These are phyloP conservation scores for Manduca sexta DNA, from an alignment of 1,140 invertebrate genomes.

Conservation along the genomic window DNA sequence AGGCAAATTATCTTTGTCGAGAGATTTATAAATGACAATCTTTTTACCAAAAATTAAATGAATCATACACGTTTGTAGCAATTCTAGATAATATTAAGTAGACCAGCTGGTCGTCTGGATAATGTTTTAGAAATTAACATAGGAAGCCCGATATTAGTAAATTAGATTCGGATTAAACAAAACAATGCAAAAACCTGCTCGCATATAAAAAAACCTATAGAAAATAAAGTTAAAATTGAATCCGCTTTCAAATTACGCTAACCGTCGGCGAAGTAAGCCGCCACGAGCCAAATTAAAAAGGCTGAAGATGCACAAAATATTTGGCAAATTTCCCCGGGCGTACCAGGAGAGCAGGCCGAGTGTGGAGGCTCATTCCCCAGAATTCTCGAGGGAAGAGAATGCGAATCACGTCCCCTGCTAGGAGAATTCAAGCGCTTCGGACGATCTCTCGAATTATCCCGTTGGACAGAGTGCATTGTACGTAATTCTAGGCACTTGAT, in stretches of 20 bases:
- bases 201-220: background rate
- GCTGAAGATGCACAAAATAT: conserved; percentile 23
- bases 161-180: too few species aligned
- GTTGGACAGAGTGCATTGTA: conserved; percentile 7
- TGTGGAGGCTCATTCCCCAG: conserved; percentile 21
- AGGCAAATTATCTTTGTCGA: too few species aligned
- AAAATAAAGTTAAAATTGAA: background rate
- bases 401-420: conserved; percentile 29
- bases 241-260: background rate
- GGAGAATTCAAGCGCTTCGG: conserved; percentile 19
- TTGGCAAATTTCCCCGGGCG: conserved; percentile 27
- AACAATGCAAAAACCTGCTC: background rate
- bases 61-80: too few species aligned
- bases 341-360: conserved; percentile 11
- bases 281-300: conserved; percentile 21
- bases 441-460: conserved; percentile 30
- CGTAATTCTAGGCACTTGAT: too few species aligned
- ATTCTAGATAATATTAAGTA: too few species aligned
- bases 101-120: too few species aligned
- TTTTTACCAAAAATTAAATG: too few species aligned
- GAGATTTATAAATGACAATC: too few species aligned
- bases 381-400: conserved; percentile 25
- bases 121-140: too few species aligned
- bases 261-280: too few species aligned
- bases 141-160: too few species aligned